Conservation (phyloP, 2,113 vertebrate genomes). For the Nothocercus julius region DNA sequence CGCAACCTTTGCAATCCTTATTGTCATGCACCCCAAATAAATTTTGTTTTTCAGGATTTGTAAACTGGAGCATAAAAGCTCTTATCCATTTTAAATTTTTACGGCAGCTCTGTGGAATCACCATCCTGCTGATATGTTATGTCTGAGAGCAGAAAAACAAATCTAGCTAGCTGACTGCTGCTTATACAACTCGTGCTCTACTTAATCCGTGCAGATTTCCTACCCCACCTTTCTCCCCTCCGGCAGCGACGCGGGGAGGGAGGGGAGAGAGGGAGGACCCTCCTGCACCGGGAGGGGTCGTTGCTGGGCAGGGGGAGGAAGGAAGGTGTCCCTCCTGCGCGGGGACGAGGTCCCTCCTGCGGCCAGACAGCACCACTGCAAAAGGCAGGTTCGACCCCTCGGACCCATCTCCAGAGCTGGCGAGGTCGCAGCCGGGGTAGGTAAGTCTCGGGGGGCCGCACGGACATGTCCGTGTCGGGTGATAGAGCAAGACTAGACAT, state of each 20-base stretch:
- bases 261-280: no score
- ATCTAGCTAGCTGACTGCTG: not conserved
- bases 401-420: not conserved
- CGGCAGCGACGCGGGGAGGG: not conserved
- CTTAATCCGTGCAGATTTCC: not conserved
- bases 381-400: rapidly evolving
- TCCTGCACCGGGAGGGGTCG: no score
- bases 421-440: rapidly evolving
- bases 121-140: not conserved
- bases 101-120: not conserved
- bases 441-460: not conserved
- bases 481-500: not conserved
- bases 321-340: not conserved
- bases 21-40: not conserved
- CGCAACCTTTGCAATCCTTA: not conserved
- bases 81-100: not conserved
- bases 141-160: not conserved
- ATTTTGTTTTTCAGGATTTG: not conserved
- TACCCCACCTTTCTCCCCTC: not conserved
- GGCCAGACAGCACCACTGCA: not conserved
- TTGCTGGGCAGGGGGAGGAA: not conserved
- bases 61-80: not conserved
- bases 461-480: rapidly evolving
- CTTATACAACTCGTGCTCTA: not conserved
- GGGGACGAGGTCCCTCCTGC: not conserved